These are phyloP conservation scores for Linnaemya tessellans DNA, from an alignment of 2,888 invertebrate genomes.

Conservation along the genomic window DNA sequence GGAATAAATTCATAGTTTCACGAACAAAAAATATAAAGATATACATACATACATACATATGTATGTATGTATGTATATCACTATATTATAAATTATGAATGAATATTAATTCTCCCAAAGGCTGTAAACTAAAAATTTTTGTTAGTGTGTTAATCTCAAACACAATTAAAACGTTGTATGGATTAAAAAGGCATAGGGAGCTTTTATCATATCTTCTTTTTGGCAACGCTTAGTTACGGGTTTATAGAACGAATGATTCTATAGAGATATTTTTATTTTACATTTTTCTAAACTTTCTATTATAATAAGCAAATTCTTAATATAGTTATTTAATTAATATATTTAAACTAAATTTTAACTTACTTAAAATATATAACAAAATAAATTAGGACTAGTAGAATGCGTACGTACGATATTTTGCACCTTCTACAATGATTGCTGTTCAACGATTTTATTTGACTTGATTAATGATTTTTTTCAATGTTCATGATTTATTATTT, in stretches of 20 bases:
- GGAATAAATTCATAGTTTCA: neutral
- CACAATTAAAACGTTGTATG: no score
- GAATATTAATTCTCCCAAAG: no score
- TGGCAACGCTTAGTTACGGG: neutral
- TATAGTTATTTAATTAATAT: neutral
- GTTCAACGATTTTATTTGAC: constrained; percentile 4
- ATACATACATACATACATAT: no score
- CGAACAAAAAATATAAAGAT: no score
- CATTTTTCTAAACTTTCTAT: neutral
- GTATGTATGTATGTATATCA: no score
- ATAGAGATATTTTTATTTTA: neutral
- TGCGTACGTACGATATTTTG: constrained; percentile 21
- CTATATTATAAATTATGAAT: no score
- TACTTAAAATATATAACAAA: constrained; percentile 8
- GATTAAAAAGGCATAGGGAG: no score
- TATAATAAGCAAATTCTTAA: constrained; percentile 13
- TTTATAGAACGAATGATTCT: neutral
- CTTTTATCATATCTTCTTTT: no score
- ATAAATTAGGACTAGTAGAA: neutral
- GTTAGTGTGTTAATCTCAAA: no score
- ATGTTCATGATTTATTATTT: neutral
- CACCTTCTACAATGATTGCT: constrained; percentile 57
- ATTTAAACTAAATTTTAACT: constrained; percentile 10
- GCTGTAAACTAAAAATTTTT: no score
- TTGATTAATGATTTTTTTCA: constrained; percentile 10